These are phyloP conservation scores for Microlaimidae sp. DNA, from an alignment of 2,888 invertebrate species.

Conservation along the genomic window DNA sequence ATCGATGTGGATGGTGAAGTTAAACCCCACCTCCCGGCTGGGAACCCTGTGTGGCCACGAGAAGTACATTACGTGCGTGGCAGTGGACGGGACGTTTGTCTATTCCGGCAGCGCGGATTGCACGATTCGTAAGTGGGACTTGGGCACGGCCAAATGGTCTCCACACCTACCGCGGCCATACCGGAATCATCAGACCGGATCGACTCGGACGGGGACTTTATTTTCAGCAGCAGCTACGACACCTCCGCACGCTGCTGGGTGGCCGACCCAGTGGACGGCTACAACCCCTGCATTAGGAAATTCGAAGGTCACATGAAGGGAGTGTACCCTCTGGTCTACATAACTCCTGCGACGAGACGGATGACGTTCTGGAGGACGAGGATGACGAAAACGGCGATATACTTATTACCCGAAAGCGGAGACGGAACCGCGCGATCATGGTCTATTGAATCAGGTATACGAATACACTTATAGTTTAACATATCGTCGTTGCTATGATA, in stretches of 20 bases:
- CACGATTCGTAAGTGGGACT: conserved; percentile 43
- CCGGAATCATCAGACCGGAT: conserved; percentile 39
- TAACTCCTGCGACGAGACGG: conserved; percentile 26
- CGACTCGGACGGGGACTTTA: conserved; percentile 38
- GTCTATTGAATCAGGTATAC: not conserved
- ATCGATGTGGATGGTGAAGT: conserved; percentile 42
- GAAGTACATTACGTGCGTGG: conserved; percentile 41
- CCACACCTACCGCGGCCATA: conserved; percentile 39
- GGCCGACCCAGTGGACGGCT: conserved; percentile 38
- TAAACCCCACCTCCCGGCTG: conserved; percentile 39
- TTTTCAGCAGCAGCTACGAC: conserved; percentile 33
- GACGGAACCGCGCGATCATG: conserved; percentile 38
- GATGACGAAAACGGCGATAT: conserved; percentile 28
- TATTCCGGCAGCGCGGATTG: conserved; percentile 42
- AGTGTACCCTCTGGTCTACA: conserved; percentile 42
- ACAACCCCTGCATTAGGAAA: conserved; percentile 3
- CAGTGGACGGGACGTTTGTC: conserved; percentile 40
- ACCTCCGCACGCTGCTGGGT: conserved; percentile 39
- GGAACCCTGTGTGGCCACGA: conserved; percentile 40
- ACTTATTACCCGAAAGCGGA: conserved; percentile 37
- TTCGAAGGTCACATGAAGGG: conserved; percentile 31
- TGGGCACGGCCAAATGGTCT: conserved; percentile 40
- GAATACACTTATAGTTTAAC: no score
- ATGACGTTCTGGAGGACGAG: conserved; percentile 28
- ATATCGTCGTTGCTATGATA: no score